Conservation (phyloP, 2,888 invertebrate genomes). For the Oscheius sp. region DNA sequence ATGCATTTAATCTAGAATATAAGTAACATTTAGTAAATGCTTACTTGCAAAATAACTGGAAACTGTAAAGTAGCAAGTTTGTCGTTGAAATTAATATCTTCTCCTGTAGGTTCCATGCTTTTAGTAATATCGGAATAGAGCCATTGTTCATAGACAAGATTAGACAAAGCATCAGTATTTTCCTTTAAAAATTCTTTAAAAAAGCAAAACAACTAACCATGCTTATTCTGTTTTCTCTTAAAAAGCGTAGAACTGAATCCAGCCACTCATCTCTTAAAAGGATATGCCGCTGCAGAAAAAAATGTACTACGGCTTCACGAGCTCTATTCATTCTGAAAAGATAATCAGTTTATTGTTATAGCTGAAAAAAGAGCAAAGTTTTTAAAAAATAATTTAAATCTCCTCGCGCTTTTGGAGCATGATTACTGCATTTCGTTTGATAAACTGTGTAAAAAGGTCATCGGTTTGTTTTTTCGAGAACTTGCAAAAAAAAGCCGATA, state of each 20-base stretch:
- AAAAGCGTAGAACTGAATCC: not conserved
- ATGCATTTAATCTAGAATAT: conserved; percentile 28
- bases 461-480: too few species aligned
- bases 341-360: too few species aligned
- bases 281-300: conserved; percentile 4
- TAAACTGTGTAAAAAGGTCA: too few species aligned
- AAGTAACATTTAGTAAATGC: not conserved
- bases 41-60: conserved; percentile 6
- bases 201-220: not conserved
- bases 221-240: not conserved
- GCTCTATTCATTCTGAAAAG: not conserved
- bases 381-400: not conserved
- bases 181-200: not conserved
- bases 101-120: not conserved
- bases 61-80: not conserved
- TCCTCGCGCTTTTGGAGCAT: not conserved
- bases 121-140: conserved; percentile 22
- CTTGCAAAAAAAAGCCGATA: too few species aligned
- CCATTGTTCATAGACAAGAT: conserved; percentile 32
- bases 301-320: not conserved
- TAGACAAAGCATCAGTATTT: not conserved
- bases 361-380: not conserved
- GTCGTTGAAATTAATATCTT: not conserved
- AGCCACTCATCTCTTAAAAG: conserved; percentile 3
- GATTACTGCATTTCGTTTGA: too few species aligned